Evolutionary conservation across 2,888 invertebrate species (phyloP), one percentile per base, ranked within the genome.

Genomic region (Pterostichus madidus): DNA sequence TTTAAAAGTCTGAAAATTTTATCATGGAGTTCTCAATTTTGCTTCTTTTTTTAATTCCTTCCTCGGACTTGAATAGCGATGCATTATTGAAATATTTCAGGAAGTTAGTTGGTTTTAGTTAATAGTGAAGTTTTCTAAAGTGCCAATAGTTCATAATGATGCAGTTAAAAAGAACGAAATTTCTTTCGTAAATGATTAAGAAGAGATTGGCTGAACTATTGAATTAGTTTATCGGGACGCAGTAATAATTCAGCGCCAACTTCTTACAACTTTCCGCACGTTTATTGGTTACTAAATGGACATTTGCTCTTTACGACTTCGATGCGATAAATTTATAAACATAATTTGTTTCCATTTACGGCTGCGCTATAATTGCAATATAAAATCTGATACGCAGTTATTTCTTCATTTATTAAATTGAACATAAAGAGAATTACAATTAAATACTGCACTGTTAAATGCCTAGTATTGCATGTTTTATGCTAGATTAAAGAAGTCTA

Each of bases 1-100:
- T 77, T 77, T 53, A 56, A 77, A 77, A 71, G 71, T 71, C 71
- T 71, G 71, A 71, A 71, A 71, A 71, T 71, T 71, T 71, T 71
- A 71, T 71, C 44, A 71, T 17, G 46, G 39, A 71, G 44, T 17
- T 71, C 11, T 24, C 15, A 35, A 46, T 73, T 68, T 73, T 73
- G 46, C 17, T 73, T 17, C 31, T 75, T 44, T 75, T 75, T 75
- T 71, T 46, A 71, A 71, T 71, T 46, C 46, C 35, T n/a, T 35
- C 46, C 24, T 52, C 8, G n/a, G 49, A 75, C 75, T 75, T 75
- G 31, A 75, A 75, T 75, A 52, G 75, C 49, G 11, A 13, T 75
- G 52, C 75, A 75, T 75, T 75, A 75, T 75, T 75, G 75, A 75
- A 75, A 75, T 75, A 75, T 75, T 75, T 52, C 49, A 52, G 52